Percentiles rank a stretch among this genome's conserved stretches.
phyloP scores from a whole-genome alignment of 1,140 invertebrate genomes.

The Papilio dardanus region DNA sequence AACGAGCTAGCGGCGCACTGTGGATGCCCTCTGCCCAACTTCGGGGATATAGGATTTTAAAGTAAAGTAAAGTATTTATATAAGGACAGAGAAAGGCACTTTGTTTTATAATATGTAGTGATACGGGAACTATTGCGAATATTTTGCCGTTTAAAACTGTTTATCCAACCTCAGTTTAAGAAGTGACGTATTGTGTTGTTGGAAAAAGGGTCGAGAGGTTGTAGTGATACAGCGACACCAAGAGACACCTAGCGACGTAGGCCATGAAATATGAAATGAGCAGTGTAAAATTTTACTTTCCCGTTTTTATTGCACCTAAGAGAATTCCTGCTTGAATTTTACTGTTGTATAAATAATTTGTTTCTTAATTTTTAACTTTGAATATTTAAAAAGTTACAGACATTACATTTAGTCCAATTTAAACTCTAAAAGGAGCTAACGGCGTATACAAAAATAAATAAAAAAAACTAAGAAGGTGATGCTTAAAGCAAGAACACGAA shows the following conservation, averaged over 20 bases:
- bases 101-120: too few species aligned
- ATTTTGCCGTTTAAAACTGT: not conserved
- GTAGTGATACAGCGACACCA: not conserved
- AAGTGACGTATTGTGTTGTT: not conserved
- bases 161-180: not conserved
- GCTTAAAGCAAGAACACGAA: too few species aligned
- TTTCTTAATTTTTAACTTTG: not conserved
- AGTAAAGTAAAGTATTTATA: too few species aligned
- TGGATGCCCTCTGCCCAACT: too few species aligned
- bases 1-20: too few species aligned
- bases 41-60: too few species aligned
- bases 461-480: too few species aligned
- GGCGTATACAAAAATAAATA: not conserved
- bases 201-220: constrained; percentile 16
- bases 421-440: not conserved
- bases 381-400: not conserved
- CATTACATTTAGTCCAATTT: not conserved
- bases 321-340: constrained; percentile 2
- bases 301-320: not conserved
- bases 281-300: not conserved
- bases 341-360: not conserved
- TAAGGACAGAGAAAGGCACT: too few species aligned
- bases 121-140: too few species aligned
- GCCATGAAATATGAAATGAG: constrained; percentile 12
- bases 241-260: not conserved